phyloP scores from a whole-genome alignment of 1,140 invertebrate species.

The Pseudomyrmex flavicornis region DNA sequence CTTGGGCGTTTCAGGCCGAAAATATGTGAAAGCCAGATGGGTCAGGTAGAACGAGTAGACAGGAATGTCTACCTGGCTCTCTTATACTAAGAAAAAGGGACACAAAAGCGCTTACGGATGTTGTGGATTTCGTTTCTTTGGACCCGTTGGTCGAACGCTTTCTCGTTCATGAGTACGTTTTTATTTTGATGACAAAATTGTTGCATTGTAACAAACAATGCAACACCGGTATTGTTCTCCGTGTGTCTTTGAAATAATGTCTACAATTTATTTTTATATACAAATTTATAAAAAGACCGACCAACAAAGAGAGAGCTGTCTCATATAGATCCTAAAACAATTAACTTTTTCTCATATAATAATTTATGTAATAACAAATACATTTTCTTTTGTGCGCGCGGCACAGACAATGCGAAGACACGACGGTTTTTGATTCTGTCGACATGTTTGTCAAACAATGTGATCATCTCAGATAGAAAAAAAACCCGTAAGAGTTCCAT shows the following conservation, averaged over 20 bases:
- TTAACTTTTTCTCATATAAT: neutral
- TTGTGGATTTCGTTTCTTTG: constrained; percentile 56
- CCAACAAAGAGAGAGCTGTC: too few relatives aligned
- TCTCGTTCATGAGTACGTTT: constrained; percentile 36
- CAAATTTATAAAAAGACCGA: too few relatives aligned
- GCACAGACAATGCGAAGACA: neutral
- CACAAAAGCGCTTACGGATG: constrained; percentile 59
- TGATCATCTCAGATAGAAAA: neutral
- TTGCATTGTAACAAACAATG: neutral
- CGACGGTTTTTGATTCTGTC: neutral
- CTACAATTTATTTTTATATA: too few relatives aligned
- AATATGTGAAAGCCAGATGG: constrained; percentile 77
- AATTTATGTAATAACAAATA: too few relatives aligned
- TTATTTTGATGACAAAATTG: constrained; percentile 39
- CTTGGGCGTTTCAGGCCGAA: constrained; percentile 38
- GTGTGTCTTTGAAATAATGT: constrained; percentile 12
- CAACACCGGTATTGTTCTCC: neutral
- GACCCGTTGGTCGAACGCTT: neutral
- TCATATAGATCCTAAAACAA: too few relatives aligned
- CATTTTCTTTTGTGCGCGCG: too few relatives aligned
- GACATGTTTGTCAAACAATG: constrained; percentile 25
- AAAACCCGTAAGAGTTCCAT: constrained; percentile 45
- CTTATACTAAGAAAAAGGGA: constrained; percentile 36
- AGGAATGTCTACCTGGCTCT: constrained; percentile 76
- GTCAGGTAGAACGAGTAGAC: constrained; percentile 73